Evolutionary conservation across 2,113 vertebrate species (phyloP).

Genomic region (Thunnus maccoyii): DNA sequence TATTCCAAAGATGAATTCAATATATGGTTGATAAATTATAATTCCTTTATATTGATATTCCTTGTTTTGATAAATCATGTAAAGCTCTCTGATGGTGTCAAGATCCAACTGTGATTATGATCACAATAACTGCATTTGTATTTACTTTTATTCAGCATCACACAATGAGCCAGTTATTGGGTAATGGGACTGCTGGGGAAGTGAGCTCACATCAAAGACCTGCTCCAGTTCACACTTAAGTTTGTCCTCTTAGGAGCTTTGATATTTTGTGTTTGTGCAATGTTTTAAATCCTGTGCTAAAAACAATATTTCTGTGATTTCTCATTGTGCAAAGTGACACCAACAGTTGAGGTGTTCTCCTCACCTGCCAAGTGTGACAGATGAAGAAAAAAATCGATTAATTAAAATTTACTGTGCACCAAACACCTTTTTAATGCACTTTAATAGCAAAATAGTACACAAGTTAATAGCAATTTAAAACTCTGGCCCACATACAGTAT

Average conservation of each 20-base stretch:
- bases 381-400: background rate
- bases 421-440: no score
- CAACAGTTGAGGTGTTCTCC: background rate
- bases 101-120: background rate
- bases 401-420: no score
- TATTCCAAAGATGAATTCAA: no score
- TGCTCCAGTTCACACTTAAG: background rate
- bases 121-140: background rate
- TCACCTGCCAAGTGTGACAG: background rate
- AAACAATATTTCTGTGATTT: background rate
- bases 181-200: background rate
- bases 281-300: no score
- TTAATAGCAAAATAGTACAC: no score
- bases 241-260: background rate
- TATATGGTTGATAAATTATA: background rate
- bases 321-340: conserved; percentile 2
- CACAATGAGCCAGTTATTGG: conserved; percentile 9
- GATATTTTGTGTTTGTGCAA: no score
- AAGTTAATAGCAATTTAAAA: no score
- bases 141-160: background rate
- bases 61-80: no score
- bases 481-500: no score
- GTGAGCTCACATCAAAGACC: background rate
- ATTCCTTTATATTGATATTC: background rate
- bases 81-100: background rate